Evolutionary conservation across 2,113 vertebrate genomes (phyloP).

Genomic region (Desmodus rotundus): DNA sequence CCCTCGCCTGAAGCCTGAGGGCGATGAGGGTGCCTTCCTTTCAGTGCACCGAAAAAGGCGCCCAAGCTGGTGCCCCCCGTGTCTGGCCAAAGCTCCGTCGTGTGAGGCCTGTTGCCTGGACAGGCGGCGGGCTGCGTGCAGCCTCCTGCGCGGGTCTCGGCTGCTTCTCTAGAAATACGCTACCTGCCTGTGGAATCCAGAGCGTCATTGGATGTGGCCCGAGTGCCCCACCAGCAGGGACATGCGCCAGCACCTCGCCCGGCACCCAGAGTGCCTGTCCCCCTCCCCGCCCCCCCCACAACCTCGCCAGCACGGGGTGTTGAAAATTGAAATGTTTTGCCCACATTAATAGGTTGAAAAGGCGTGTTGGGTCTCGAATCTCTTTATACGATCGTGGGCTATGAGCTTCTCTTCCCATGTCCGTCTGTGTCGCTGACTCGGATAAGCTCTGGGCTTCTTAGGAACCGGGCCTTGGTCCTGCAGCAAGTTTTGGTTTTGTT

Average conservation of each 20-base stretch:
- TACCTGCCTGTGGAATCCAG: fast-evolving
- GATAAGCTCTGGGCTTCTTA: fast-evolving
- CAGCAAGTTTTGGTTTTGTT: fast-evolving
- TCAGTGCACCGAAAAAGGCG: fast-evolving
- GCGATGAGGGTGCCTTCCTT: fast-evolving
- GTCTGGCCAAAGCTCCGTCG: fast-evolving
- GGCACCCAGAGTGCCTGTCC: fast-evolving
- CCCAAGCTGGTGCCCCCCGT: fast-evolving
- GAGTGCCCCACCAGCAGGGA: fast-evolving
- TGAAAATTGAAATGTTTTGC: too few relatives aligned
- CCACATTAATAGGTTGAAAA: fast-evolving
- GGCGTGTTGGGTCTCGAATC: fast-evolving
- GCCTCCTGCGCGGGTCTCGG: too few relatives aligned
- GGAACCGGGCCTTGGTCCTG: not conserved
- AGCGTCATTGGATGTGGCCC: fast-evolving
- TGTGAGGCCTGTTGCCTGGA: fast-evolving
- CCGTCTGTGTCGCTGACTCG: not conserved
- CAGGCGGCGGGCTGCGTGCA: fast-evolving
- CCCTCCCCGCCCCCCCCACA: fast-evolving
- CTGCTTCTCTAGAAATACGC: too few relatives aligned
- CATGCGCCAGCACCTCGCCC: fast-evolving
- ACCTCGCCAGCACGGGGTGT: fast-evolving
- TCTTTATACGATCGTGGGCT: fast-evolving
- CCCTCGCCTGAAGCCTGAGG: fast-evolving
- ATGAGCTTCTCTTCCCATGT: fast-evolving